phyloP scores from a whole-genome alignment of 2,888 invertebrate species.

The Sphaerophoria taeniata region DNA sequence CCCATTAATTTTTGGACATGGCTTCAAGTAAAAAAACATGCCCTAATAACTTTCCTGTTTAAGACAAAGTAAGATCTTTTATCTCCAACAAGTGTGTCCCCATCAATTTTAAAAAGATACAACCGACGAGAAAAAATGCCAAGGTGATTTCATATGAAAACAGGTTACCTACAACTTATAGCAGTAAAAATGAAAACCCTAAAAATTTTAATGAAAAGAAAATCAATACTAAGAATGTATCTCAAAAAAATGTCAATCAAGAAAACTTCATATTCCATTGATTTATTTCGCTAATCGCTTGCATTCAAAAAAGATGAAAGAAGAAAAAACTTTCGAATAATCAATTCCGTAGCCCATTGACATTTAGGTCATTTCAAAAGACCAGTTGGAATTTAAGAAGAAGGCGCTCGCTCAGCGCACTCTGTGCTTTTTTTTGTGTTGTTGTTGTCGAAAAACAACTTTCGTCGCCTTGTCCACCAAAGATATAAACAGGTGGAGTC shows the following conservation, averaged over 20 bases:
- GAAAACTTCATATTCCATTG: slow-evolving; percentile 26
- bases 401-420: slow-evolving; percentile 22
- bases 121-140: slow-evolving; percentile 9
- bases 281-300: slow-evolving; percentile 32
- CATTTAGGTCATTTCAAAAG: slow-evolving; percentile 61
- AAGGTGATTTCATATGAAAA: slow-evolving; percentile 16
- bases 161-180: not conserved
- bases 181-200: not conserved
- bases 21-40: not conserved
- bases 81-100: slow-evolving; percentile 6
- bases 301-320: slow-evolving; percentile 37
- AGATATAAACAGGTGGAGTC: slow-evolving; percentile 53
- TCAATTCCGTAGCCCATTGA: slow-evolving; percentile 59
- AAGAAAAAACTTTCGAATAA: slow-evolving; percentile 68
- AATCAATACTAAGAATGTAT: slow-evolving; percentile 23
- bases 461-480: slow-evolving; percentile 29
- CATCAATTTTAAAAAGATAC: slow-evolving; percentile 12
- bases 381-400: slow-evolving; percentile 52
- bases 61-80: slow-evolving; percentile 9
- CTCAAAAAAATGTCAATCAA: not conserved
- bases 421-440: not conserved
- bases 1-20: not conserved
- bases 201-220: not conserved
- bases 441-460: slow-evolving; percentile 42
- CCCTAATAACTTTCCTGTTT: slow-evolving; percentile 19